Evolutionary conservation across 2,113 vertebrate species (phyloP).

Genomic region (Micromys minutus): DNA sequence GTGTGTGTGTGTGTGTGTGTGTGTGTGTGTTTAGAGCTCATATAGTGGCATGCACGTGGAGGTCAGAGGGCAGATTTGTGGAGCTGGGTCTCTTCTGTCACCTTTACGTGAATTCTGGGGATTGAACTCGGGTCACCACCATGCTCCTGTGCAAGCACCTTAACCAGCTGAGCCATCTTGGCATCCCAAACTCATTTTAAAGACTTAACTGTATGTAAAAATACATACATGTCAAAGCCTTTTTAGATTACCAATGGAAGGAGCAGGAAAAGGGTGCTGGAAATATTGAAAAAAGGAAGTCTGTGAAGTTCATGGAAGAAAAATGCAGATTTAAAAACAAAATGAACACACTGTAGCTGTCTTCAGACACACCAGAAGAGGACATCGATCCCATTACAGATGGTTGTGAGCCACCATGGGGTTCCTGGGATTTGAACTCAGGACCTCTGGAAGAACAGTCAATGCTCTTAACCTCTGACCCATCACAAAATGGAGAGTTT

Average conservation of each 20-base stretch:
- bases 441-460: no score
- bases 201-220: neutral
- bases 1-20: no score
- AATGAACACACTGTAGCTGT: no score
- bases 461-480: no score
- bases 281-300: neutral
- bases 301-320: neutral
- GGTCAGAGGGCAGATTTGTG: neutral
- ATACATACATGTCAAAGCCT: neutral
- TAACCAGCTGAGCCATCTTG: neutral
- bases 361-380: no score
- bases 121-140: neutral
- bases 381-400: no score
- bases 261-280: neutral
- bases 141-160: neutral
- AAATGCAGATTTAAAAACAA: neutral
- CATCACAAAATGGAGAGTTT: no score
- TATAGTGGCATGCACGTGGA: neutral
- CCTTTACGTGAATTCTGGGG: no score
- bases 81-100: neutral
- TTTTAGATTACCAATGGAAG: neutral
- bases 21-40: neutral
- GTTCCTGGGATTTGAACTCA: no score
- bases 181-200: neutral
- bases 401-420: no score